These are phyloP conservation scores for Antennarius striatus DNA, from an alignment of 2,113 vertebrate species.

Conservation along the genomic window DNA sequence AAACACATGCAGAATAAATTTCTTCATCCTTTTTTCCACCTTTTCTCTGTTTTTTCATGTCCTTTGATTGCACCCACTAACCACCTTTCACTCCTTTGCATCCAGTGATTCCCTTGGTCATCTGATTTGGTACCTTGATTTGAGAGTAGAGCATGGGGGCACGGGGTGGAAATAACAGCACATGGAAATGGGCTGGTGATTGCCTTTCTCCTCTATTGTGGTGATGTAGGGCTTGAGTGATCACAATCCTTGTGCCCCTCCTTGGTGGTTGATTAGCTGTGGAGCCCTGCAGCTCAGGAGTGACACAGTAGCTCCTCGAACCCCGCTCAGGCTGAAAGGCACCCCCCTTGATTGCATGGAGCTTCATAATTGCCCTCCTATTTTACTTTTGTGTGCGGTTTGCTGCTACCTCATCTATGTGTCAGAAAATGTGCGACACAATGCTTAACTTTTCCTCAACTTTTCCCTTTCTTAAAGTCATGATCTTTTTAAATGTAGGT, in stretches of 20 bases:
- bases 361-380: conserved; percentile 60
- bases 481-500: neutral
- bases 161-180: conserved; percentile 37
- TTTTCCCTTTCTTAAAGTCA: neutral
- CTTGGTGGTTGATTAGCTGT: conserved; percentile 78
- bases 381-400: conserved; percentile 34
- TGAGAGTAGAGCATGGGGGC: conserved; percentile 48
- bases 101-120: conserved; percentile 47
- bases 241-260: conserved; percentile 55
- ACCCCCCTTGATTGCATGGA: conserved; percentile 70
- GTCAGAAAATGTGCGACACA: neutral
- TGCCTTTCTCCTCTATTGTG: conserved; percentile 63
- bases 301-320: conserved; percentile 75
- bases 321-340: conserved; percentile 63
- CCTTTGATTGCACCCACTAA: conserved; percentile 56
- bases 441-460: conserved; percentile 10
- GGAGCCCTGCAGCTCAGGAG: conserved; percentile 60
- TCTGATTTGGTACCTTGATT: conserved; percentile 68
- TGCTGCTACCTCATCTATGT: conserved; percentile 27
- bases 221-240: conserved; percentile 68
- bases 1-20: conserved; percentile 11
- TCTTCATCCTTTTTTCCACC: conserved; percentile 11
- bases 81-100: conserved; percentile 36
- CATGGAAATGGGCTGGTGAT: conserved; percentile 77
- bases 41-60: conserved; percentile 1